Evolutionary conservation across 2,113 vertebrate species (phyloP).

Genomic region (Cephalopholis sonnerati): DNA sequence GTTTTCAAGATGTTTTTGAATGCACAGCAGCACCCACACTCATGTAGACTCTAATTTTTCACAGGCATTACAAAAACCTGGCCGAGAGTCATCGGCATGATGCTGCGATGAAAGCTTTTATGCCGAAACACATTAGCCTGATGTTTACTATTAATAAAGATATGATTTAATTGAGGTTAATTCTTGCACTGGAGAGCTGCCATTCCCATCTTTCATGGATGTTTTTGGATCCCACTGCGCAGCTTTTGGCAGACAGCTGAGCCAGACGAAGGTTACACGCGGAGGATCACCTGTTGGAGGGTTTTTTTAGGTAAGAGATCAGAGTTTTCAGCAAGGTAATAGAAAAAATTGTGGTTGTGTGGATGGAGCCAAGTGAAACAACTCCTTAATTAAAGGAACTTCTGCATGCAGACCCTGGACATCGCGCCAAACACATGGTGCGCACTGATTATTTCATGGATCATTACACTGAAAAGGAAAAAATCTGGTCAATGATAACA

Average conservation of each 20-base stretch:
- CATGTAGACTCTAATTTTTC: not conserved
- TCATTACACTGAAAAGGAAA: conserved; percentile 3
- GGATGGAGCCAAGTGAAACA: conserved; percentile 20
- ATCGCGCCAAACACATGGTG: not conserved
- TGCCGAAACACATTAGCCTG: conserved; percentile 28
- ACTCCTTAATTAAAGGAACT: conserved; percentile 18
- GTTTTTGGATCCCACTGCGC: conserved; percentile 3
- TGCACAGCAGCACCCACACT: not conserved
- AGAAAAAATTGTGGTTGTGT: not conserved
- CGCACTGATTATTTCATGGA: conserved; percentile 13
- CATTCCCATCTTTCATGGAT: not conserved
- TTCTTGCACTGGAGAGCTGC: conserved; percentile 41
- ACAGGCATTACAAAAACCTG: conserved; percentile 15
- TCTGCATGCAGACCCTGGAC: not conserved
- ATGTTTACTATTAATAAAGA: conserved; percentile 43
- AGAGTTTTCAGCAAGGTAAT: not conserved
- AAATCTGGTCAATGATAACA: conserved; percentile 1
- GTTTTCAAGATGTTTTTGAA: not conserved
- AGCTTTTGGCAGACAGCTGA: conserved; percentile 33
- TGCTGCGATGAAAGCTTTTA: conserved; percentile 1
- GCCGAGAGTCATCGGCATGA: not conserved
- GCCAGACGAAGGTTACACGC: not conserved
- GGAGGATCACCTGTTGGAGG: conserved; percentile 25
- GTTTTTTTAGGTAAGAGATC: not conserved
- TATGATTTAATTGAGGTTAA: conserved; percentile 54